phyloP scores from a whole-genome alignment of 2,113 vertebrate genomes.

The Periophthalmodon schlosseri region DNA sequence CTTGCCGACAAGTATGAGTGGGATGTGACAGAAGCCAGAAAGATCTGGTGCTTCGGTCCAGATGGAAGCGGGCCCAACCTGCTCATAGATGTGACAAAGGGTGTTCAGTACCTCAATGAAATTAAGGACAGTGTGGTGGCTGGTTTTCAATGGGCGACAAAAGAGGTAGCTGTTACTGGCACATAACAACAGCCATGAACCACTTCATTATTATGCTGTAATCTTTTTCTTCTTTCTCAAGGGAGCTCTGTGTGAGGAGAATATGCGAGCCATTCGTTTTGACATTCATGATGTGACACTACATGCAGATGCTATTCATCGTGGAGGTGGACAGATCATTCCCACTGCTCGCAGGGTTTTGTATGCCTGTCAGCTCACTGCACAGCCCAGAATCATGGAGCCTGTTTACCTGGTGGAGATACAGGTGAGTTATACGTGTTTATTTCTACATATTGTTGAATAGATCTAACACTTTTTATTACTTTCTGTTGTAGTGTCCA shows the following conservation, averaged over 20 bases:
- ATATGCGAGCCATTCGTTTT: constrained; percentile 87
- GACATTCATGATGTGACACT: constrained; percentile 92
- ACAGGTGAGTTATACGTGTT: constrained; percentile 75
- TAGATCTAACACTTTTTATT: not conserved
- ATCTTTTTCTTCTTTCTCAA: constrained; percentile 45
- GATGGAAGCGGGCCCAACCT: constrained; percentile 92
- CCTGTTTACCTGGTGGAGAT: constrained; percentile 95
- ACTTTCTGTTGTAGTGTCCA: constrained; percentile 78
- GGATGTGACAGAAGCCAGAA: constrained; percentile 91
- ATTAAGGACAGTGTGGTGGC: constrained; percentile 98
- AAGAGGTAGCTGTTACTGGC: constrained; percentile 80
- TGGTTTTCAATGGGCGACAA: constrained; percentile 95
- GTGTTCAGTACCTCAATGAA: constrained; percentile 96
- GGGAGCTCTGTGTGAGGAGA: constrained; percentile 93
- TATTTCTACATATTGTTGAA: not conserved
- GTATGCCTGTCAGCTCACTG: constrained; percentile 88
- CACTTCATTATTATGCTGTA: not conserved
- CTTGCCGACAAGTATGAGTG: constrained; percentile 92
- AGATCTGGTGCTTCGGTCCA: constrained; percentile 97
- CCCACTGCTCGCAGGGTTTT: constrained; percentile 89
- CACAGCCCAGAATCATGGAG: constrained; percentile 90
- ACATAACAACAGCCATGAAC: not conserved
- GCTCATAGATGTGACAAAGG: constrained; percentile 93
- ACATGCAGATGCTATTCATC: constrained; percentile 91
- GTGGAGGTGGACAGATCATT: constrained; percentile 94